phyloP scores from a whole-genome alignment of 2,797 vertebrate genomes.

The Phyllotis vaccarum region DNA sequence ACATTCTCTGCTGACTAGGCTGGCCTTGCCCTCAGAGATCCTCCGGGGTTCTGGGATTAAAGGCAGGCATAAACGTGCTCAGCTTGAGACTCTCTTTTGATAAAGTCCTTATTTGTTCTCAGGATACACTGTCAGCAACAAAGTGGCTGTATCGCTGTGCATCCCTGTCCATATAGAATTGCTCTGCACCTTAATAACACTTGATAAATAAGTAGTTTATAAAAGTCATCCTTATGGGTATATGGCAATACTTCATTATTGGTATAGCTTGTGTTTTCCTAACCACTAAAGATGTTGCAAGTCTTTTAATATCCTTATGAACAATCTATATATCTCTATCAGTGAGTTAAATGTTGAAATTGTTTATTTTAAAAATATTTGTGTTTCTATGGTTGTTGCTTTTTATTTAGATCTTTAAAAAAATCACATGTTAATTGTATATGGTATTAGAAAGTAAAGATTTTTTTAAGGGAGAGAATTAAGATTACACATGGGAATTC shows the following conservation, averaged over 20 bases:
- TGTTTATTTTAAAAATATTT: not conserved
- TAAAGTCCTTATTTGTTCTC: not conserved
- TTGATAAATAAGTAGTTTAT: not conserved
- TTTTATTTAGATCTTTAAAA: conserved; percentile 38
- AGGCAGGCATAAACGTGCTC: rapidly evolving
- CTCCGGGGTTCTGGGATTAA: not conserved
- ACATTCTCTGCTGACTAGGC: too few relatives aligned
- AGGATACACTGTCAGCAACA: not conserved
- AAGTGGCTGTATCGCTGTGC: not conserved
- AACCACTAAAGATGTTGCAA: not conserved
- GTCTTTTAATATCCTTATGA: not conserved
- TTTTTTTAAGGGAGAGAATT: conserved; percentile 8
- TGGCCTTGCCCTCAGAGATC: not conserved
- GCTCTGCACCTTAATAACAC: not conserved
- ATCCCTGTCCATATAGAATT: not conserved
- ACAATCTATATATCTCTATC: not conserved
- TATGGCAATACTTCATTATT: not conserved
- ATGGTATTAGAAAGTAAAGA: not conserved
- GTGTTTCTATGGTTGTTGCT: not conserved
- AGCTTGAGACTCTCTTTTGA: not conserved
- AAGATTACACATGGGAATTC: not conserved
- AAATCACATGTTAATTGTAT: not conserved
- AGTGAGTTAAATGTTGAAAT: not conserved
- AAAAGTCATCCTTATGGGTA: not conserved
- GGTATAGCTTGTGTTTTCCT: conserved; percentile 12